Conservation (phyloP, 1,140 invertebrate species). For the Drosophila persimilis region DNA sequence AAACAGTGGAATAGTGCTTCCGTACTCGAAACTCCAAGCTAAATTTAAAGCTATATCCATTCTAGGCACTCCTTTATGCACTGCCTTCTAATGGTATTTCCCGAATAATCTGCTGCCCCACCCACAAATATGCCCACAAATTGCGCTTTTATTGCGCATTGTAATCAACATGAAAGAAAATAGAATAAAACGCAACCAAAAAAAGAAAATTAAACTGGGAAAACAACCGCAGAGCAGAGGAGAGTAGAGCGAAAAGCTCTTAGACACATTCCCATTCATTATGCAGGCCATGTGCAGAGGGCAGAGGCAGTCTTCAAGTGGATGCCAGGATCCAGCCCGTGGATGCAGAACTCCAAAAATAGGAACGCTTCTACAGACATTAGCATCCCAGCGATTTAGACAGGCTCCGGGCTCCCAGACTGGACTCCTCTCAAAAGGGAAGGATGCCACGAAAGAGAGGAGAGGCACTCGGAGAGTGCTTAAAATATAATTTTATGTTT, state of each 20-base stretch:
- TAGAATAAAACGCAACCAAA: slow-evolving; percentile 49
- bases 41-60: not conserved
- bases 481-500: slow-evolving; percentile 60
- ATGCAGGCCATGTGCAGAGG: slow-evolving; percentile 75
- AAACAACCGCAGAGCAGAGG: slow-evolving; percentile 18
- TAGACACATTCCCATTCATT: slow-evolving; percentile 66
- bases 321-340: slow-evolving; percentile 28
- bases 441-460: not conserved
- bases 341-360: slow-evolving; percentile 28
- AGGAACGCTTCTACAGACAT: slow-evolving; percentile 47
- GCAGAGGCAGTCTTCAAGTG: slow-evolving; percentile 61
- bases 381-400: slow-evolving; percentile 63
- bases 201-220: slow-evolving; percentile 57
- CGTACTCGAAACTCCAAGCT: no score
- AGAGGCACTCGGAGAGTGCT: slow-evolving; percentile 37
- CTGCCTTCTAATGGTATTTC: slow-evolving; percentile 25
- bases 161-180: slow-evolving; percentile 58
- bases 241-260: slow-evolving; percentile 19
- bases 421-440: not conserved
- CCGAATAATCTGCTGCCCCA: slow-evolving; percentile 25
- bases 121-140: slow-evolving; percentile 67
- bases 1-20: no score
- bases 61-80: slow-evolving; percentile 3
- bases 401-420: slow-evolving; percentile 17
- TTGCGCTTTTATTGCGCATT: slow-evolving; percentile 66